Evolutionary conservation across 1,140 invertebrate species (phyloP), one percentile per base, ranked within the genome.

Genomic region (Drosophila arizonae): DNA sequence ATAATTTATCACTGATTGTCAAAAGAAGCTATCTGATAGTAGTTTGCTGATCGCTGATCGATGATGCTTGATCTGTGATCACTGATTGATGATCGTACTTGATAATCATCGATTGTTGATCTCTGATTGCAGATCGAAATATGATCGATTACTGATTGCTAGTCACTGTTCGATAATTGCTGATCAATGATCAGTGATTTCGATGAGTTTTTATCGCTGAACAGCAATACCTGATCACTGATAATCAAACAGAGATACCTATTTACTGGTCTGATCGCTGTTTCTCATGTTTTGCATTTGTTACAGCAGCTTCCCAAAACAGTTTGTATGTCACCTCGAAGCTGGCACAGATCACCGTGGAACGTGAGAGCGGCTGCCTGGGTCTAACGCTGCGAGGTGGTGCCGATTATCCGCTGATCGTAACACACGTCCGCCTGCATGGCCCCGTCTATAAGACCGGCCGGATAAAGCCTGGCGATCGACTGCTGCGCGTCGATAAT

Each of bases 321-420:
- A 95, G 92, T 79, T 92, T 93, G 1, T 95, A 95, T 77, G 94
- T 96, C 10, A 95, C 94, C 21, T 95, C 95, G 28, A 95, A 95
- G 88, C 92, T 96, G 61, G 95, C 95, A 54, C 95, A 96, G 81
- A 94, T 97, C 11, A 94, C 94, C 0, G 93, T 97, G 30, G 95
- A 97, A 90, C 94, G 97, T 79, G 95, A 97, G 50, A 95, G 94
- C 51, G 96, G 96, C 2, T 97, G 97, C 45, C 94, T 98, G 55
- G 98, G 97, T 0, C 95, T 99, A 39, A 98, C 97, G 2, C 92
- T 99, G 24, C 93, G 97, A 28, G 96, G 96, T 0, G 97, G 97
- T 2, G 94, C 94, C 26, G 93, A 94, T 62, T 94, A 95, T 60
- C 96, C 97, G 0, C 91, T 99, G 33, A 95, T 97, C 4, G 95